These are phyloP conservation scores for Phyllostomus hastatus DNA, from an alignment of 2,113 vertebrate species.

Conservation along the genomic window DNA sequence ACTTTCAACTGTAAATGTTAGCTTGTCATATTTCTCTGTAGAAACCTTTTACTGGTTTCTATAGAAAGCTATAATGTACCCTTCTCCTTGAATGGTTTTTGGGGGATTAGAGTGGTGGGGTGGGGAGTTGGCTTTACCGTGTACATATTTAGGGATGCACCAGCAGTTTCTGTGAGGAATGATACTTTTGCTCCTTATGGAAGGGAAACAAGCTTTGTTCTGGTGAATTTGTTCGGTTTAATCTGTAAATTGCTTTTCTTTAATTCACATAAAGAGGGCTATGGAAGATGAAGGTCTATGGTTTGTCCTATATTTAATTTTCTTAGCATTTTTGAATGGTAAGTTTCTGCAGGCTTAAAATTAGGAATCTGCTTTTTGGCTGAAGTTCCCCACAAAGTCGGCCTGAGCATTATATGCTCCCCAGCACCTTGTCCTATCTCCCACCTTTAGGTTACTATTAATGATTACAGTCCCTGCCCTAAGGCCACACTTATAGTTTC, in stretches of 20 bases:
- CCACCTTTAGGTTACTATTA: neutral
- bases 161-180: neutral
- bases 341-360: neutral
- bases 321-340: neutral
- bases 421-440: neutral
- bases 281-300: neutral
- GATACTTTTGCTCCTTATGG: neutral
- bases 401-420: neutral
- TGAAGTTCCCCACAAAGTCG: too few species aligned
- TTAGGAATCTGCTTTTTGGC: neutral
- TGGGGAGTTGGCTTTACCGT: neutral
- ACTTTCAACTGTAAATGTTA: neutral
- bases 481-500: neutral
- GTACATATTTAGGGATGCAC: too few species aligned
- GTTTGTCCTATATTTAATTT: neutral
- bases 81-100: neutral
- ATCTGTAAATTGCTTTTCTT: neutral
- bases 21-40: neutral
- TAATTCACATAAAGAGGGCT: neutral
- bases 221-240: neutral
- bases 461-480: neutral
- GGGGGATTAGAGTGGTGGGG: neutral
- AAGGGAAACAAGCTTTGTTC: neutral
- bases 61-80: neutral
- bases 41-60: neutral